These are phyloP conservation scores for Illadopsis cleaveri DNA, from an alignment of 2,113 vertebrate species.

Conservation along the genomic window DNA sequence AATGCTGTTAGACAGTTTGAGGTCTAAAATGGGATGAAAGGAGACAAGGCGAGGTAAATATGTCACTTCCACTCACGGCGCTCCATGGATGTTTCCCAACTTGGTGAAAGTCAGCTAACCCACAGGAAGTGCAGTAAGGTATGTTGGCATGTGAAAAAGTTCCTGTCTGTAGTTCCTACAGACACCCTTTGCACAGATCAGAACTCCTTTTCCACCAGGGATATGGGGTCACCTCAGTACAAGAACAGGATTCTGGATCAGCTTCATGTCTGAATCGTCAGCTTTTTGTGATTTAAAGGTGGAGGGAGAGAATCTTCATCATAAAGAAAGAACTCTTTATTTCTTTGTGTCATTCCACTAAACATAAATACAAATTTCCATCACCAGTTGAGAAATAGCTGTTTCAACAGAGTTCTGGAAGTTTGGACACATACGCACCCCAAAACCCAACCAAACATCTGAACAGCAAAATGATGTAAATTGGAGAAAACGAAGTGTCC, in stretches of 20 bases:
- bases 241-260: neutral
- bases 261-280: neutral
- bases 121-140: neutral
- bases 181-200: neutral
- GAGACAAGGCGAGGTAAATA: slow-evolving; percentile 60
- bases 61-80: slow-evolving; percentile 51
- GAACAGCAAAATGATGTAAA: neutral
- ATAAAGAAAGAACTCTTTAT: neutral
- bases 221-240: neutral
- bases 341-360: neutral
- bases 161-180: neutral
- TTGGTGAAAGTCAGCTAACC: slow-evolving; percentile 30
- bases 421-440: neutral
- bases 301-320: fast-evolving
- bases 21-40: slow-evolving; percentile 30
- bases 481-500: neutral
- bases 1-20: slow-evolving; percentile 57
- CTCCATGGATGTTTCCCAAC: slow-evolving; percentile 2
- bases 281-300: neutral
- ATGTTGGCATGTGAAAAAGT: neutral
- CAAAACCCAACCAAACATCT: neutral
- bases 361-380: neutral
- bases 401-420: neutral
- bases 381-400: neutral
- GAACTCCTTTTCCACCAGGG: neutral